Base-by-base conservation (phyloP, 2,113 vertebrate genomes). In the Pseudorasbora parva region DNA sequence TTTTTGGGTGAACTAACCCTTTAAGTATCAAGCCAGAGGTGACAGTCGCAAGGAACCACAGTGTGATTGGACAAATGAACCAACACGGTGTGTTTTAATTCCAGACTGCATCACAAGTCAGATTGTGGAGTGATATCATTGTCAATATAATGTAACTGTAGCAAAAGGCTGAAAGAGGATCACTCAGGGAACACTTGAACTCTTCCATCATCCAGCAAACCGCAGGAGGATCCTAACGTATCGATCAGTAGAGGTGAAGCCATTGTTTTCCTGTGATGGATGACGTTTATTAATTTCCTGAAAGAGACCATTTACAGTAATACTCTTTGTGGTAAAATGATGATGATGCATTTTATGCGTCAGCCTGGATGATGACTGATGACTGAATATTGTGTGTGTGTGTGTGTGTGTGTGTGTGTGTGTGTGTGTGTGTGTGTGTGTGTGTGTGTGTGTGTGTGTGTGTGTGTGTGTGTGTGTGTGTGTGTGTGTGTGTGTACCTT, bases 301-400 rank as follows among this genome's bases (percentile, higher is more conserved):
- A 79, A 66, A 49, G 78, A 79, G 78, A 47, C 15, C 23, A 27
- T 30, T 47, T 79, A 47, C 78, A 12, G 59, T 79, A 79, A 79
- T 66, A 49, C 60, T 49, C 43, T 33, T 19, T 79, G 78, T 64
- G 78, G 59, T 66, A 19, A 66, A 30, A 79, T 49, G 43, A 79
- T 66, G 57, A 64, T 49, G 60, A 25, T 49, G 69, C 57, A 78
- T 23, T 47, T 66, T 51, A 49, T 27, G 15, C 88, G 89, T 25
- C 72, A 49, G 84, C 41, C 81, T 86, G 82, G 91, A 88, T 93
- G 27, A 30, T 27, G 33, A 77, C 81, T 87, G 74, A 77, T 60
- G 76, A 60, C 76, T 78, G 37, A 2, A 17, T 73, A 17, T 17
- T 1, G 2, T 45, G 5, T 23, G 4, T n/a, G 17, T n/a, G 33